Percentiles rank a stretch among this genome's conserved stretches.
Evolutionary conservation across 1,140 invertebrate species (phyloP).

Genomic region (Laupala kohalensis): DNA sequence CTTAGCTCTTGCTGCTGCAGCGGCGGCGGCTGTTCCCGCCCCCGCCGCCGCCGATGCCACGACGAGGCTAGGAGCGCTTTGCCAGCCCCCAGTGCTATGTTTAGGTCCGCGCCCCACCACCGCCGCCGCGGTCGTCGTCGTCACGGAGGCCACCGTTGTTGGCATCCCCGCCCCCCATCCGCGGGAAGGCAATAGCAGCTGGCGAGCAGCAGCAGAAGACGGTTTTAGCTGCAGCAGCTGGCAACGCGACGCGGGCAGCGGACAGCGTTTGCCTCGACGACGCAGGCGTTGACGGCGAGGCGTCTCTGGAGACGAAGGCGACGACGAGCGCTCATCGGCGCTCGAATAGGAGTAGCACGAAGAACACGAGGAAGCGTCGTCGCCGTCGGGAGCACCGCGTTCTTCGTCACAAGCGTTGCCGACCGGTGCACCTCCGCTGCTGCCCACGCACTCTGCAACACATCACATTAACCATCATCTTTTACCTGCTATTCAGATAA

Average conservation of each 20-base stretch:
- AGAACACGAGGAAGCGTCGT: background rate
- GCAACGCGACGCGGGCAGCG: background rate
- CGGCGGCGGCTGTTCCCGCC: background rate
- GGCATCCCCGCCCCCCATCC: background rate
- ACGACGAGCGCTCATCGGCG: background rate
- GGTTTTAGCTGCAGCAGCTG: background rate
- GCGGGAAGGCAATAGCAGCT: too few relatives aligned
- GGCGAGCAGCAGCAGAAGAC: too few relatives aligned
- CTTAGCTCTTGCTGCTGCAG: background rate
- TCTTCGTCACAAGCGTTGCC: background rate
- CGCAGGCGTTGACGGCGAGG: background rate
- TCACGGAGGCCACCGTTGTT: too few relatives aligned
- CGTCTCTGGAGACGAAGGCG: background rate
- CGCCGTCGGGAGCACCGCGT: background rate
- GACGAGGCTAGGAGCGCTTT: slow-evolving; percentile 7
- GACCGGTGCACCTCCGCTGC: too few relatives aligned
- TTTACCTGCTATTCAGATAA: too few relatives aligned
- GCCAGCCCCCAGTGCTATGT: slow-evolving; percentile 18
- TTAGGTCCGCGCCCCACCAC: slow-evolving; percentile 17
- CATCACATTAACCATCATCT: too few relatives aligned
- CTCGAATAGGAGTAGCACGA: background rate
- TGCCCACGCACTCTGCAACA: too few relatives aligned
- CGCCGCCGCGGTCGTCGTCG: slow-evolving; percentile 11
- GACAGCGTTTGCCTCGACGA: background rate
- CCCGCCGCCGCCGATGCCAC: slow-evolving; percentile 2